Base-by-base conservation (phyloP, 37 sponge, comb jelly and placozoan species). In the Chondrilla cf. caribensis region DNA sequence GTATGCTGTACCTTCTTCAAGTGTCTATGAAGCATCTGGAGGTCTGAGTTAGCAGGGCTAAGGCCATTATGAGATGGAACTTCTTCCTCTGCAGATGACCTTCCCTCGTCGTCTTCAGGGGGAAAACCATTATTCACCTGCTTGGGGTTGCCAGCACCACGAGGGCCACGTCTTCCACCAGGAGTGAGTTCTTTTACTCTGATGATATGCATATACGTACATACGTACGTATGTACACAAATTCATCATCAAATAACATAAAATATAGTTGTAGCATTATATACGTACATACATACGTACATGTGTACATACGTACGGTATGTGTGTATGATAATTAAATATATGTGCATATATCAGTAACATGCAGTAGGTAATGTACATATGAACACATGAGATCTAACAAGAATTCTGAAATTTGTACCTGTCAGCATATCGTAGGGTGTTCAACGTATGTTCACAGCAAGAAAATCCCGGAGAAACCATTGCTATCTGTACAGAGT, bases 341-440 rank as follows among this genome's bases (percentile, higher is more conserved):
- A n/a, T n/a, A n/a, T n/a, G n/a, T n/a, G n/a, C n/a, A n/a, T n/a
- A n/a, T n/a, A n/a, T n/a, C n/a, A n/a, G n/a, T n/a, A n/a, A n/a
- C n/a, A n/a, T n/a, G n/a, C n/a, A n/a, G n/a, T n/a, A n/a, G n/a
- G n/a, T n/a, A n/a, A n/a, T n/a, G n/a, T n/a, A n/a, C n/a, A n/a
- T n/a, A n/a, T n/a, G n/a, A n/a, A n/a, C n/a, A n/a, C n/a, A n/a
- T n/a, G n/a, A n/a, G n/a, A n/a, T n/a, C n/a, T n/a, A n/a, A n/a
- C n/a, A n/a, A n/a, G n/a, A n/a, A n/a, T n/a, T n/a, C n/a, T n/a
- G n/a, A n/a, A n/a, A n/a, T n/a, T n/a, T n/a, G n/a, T 70, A 95
- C 98, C 98, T 95, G 87, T 95, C 99, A 35, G 99, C 99, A 86
- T 98, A 98, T 82, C 99, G 54, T 24, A 98, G 86, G 21, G 99